Evolutionary conservation across 2,797 vertebrate species (phyloP), one percentile per base, ranked within the genome.

Genomic region (Pipistrellus nathusii): DNA sequence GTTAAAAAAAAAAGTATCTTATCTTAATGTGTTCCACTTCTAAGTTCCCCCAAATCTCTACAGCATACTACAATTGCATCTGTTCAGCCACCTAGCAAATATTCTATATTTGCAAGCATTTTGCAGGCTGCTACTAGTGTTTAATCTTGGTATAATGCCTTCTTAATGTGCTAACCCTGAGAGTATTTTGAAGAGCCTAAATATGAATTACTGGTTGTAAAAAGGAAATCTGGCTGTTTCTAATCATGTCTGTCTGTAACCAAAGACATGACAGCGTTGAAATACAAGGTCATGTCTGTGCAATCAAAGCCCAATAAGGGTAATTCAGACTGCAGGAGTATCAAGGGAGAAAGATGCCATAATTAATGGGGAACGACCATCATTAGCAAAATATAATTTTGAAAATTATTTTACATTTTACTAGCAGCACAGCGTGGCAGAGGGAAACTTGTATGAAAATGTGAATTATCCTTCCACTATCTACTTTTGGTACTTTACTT

Each of bases 91-190:
- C 73, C 68, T 66, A 92, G 90, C 88, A 95, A 92, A 92, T 90
- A 90, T 62, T 64, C 41, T 17, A 2, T 96, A 94, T 96, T 96
- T 92, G 78, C 78, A 90, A 95, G 85, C 71, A 85, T 85, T 96
- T 94, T 88, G 41, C 75, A 85, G 95, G 46, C 84, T 75, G 75
- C 68, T 69, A 81, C 64, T 44, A 86, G 51, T 94, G 93, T 97
- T 96, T 95, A 95, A 97, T 95, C 91, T 96, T 86, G 59, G 85
- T 85, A 97, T 95, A 94, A 97, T 96, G 87, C 38, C 66, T 95
- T 95, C 96, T 95, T 86, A 55, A 94, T 94, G 92, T 90, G 71
- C 59, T 96, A 95, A 94, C 46, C 75, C 76, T 95, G 41, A 72
- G 95, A 91, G 94, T 77, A 95, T 90, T 94, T 88, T 57, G 48